Base-by-base conservation (phyloP, 2,888 invertebrate species). In the Aphodius sticticus region DNA sequence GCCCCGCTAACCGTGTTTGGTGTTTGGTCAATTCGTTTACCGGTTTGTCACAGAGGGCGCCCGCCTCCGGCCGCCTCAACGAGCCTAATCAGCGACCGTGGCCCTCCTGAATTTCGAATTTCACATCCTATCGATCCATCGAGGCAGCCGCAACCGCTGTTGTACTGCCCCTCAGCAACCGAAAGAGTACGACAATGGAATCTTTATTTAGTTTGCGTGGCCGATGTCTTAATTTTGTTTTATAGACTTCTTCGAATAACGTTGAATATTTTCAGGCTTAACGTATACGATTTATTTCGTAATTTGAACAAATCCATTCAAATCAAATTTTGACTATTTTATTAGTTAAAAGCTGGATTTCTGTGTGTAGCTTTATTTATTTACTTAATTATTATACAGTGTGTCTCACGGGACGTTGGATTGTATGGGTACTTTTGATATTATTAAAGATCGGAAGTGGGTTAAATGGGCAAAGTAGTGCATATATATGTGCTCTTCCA, bases 21-120 rank as follows among this genome's bases (percentile, higher is more conserved):
- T 87, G 87, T 88, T 88, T 88, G 88, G 88, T 88, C 88, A 88
- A 88, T 87, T 87, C 87, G 87, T 87, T 88, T 88, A 86, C 85
- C 84, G 86, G 84, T 86, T 87, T 86, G 86, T 86, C 86, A 85
- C 86, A 84, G 86, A 81, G 83, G 85, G 84, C 85, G 84, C 84
- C 83, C 85, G 82, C 78, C 84, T 79, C 82, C 84, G 84, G 84
- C 81, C 79, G 84, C 78, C 84, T 82, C 53, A 53, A 53, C 53
- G 53, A 53, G 53, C 79, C 81, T 82, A 79, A 80, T 81, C 79
- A 82, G 80, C 80, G 81, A 82, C 81, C 81, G 81, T 69, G 81
- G 84, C 84, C 83, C 82, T 83, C 80, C 84, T 84, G 85, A 86
- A 86, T 86, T 81, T 82, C 79, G 79, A 82, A 81, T 81, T 79